These are phyloP conservation scores for Maccullochella peelii DNA, from an alignment of 2,113 vertebrate genomes.

Conservation along the genomic window DNA sequence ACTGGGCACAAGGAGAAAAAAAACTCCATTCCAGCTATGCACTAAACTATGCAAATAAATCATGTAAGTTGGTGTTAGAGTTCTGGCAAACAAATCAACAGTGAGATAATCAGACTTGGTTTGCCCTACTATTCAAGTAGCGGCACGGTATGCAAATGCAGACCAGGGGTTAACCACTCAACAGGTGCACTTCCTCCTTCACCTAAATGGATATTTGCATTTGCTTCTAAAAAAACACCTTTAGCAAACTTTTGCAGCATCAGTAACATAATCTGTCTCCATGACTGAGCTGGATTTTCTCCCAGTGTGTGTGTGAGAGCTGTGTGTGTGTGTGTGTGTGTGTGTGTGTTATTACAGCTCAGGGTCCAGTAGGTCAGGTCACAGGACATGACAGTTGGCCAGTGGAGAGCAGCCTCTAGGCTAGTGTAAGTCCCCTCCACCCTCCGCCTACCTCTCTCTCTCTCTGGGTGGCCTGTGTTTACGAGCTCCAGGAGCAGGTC, in stretches of 20 bases:
- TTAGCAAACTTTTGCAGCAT: slow-evolving; percentile 5
- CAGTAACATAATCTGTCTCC: slow-evolving; percentile 2
- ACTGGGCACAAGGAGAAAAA: background rate
- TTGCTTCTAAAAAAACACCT: slow-evolving; percentile 24
- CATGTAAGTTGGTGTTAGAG: slow-evolving; percentile 8
- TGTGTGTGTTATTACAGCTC: slow-evolving; percentile 61
- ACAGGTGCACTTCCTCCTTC: slow-evolving; percentile 74
- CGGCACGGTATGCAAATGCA: slow-evolving; percentile 34
- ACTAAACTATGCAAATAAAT: slow-evolving; percentile 54
- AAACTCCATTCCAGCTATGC: background rate
- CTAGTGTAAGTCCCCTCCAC: slow-evolving; percentile 31
- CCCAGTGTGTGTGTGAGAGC: slow-evolving; percentile 4
- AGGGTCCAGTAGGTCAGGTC: slow-evolving; percentile 67
- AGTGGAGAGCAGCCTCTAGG: slow-evolving; percentile 51
- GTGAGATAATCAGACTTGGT: slow-evolving; percentile 17
- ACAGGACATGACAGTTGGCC: slow-evolving; percentile 71
- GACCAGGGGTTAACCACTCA: slow-evolving; percentile 31
- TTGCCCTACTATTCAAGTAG: background rate
- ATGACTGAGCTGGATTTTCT: background rate
- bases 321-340: background rate
- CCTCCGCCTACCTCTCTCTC: slow-evolving; percentile 30
- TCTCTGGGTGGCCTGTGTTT: slow-evolving; percentile 79
- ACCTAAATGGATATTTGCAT: slow-evolving; percentile 70
- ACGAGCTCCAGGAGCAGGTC: slow-evolving; percentile 75
- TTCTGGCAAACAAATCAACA: slow-evolving; percentile 19